Percentiles rank a stretch among this genome's conserved stretches.
phyloP scores from a whole-genome alignment of 2,113 vertebrate species.

The crab-eating macaque (Macaca fascicularis) region T2T-MFA8v1.1 NC_088381.1:25744501-25745000 shows the following conservation, averaged over 20 bases:
- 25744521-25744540: neutral
- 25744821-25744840: slow-evolving; percentile 65
- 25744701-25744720: slow-evolving; percentile 71
- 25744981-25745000: slow-evolving; percentile 85
- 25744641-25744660: slow-evolving; percentile 72
- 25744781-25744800: slow-evolving; percentile 68
- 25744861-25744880: slow-evolving; percentile 77
- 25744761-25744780: slow-evolving; percentile 64
- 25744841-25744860: slow-evolving; percentile 76
- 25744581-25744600: neutral
- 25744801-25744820: slow-evolving; percentile 75
- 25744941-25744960: slow-evolving; percentile 81
- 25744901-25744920: slow-evolving; percentile 79
- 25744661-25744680: slow-evolving; percentile 52
- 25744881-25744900: slow-evolving; percentile 77
- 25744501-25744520: neutral
- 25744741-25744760: slow-evolving; percentile 58
- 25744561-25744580: neutral
- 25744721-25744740: slow-evolving; percentile 69
- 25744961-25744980: slow-evolving; percentile 86
- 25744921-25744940: slow-evolving; percentile 80
- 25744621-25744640: slow-evolving; percentile 66
- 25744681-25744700: slow-evolving; percentile 47
- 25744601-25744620: slow-evolving; percentile 11
- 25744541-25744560: neutral